A percentile compares a stretch with the other conserved stretches of the same genome.
phyloP scores from a whole-genome alignment of 2,888 invertebrate genomes.

The Dasysyrphus albostriatus region DNA sequence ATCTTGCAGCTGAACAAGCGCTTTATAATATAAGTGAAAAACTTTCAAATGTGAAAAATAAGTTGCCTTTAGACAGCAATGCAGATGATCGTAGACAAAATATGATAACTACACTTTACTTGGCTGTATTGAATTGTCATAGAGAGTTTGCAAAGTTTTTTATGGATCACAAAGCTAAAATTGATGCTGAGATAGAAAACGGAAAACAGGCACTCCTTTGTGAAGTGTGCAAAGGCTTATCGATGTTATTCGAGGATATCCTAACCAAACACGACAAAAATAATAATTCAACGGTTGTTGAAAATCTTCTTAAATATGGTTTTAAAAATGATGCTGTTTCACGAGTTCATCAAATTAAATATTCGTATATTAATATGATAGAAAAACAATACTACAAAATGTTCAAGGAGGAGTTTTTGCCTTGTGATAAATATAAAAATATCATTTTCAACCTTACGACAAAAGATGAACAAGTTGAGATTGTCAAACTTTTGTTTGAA shows the following conservation, averaged over 20 bases:
- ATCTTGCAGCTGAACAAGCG: background rate
- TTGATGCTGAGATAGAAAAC: background rate
- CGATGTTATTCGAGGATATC: background rate
- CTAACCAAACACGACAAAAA: background rate
- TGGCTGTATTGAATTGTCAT: background rate
- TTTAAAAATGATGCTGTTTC: background rate
- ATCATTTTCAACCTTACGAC: background rate
- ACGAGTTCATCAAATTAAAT: background rate
- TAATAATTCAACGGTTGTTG: too few species aligned
- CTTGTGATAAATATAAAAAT: background rate
- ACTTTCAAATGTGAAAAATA: too few species aligned
- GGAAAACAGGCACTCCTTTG: background rate
- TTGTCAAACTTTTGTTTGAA: background rate
- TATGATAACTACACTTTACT: background rate
- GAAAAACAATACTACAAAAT: too few species aligned
- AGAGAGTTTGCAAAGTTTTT: background rate
- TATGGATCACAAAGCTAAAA: background rate
- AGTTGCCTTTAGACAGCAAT: too few species aligned
- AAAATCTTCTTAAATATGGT: background rate
- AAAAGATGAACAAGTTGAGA: background rate
- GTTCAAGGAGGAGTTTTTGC: background rate
- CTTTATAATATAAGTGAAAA: too few species aligned
- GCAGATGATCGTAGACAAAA: background rate
- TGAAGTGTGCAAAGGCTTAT: background rate
- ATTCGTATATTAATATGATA: too few species aligned